These are phyloP conservation scores for Meiosimyza decipiens DNA, from an alignment of 2,888 invertebrate species.

Conservation along the genomic window DNA sequence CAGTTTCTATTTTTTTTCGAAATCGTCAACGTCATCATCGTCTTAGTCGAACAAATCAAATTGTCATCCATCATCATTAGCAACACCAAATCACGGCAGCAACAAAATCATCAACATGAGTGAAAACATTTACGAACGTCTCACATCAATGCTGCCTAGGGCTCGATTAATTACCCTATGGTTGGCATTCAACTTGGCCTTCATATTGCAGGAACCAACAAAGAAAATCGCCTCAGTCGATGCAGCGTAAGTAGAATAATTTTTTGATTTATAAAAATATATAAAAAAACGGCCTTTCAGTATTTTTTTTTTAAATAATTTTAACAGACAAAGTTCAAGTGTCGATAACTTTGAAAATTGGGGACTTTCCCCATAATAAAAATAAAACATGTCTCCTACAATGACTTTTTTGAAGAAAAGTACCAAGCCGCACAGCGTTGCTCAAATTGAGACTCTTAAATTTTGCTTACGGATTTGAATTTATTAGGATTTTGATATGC, in stretches of 20 bases:
- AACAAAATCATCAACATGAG: constrained; percentile 57
- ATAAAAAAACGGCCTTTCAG: no score
- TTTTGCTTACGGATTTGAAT: no score
- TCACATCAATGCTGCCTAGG: constrained; percentile 60
- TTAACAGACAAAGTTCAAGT: no score
- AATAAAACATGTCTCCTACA: no score
- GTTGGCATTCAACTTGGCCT: constrained; percentile 66
- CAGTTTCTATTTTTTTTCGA: background rate
- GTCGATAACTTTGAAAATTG: no score
- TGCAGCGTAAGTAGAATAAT: constrained; percentile 65
- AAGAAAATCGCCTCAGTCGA: constrained; percentile 64
- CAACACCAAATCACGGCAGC: background rate
- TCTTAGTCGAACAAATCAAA: background rate
- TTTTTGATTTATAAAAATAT: constrained; percentile 9
- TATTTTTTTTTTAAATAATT: no score
- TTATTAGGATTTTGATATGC: no score
- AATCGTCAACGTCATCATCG: background rate
- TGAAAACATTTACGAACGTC: constrained; percentile 62
- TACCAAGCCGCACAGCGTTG: no score
- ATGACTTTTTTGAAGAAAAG: no score
- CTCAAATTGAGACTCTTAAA: no score
- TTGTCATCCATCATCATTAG: no score
- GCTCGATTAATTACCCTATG: constrained; percentile 65
- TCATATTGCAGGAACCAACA: constrained; percentile 65
- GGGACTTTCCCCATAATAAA: no score